Conservation (phyloP, 2,113 vertebrate genomes). For the Acrocephalus kingi region DNA sequence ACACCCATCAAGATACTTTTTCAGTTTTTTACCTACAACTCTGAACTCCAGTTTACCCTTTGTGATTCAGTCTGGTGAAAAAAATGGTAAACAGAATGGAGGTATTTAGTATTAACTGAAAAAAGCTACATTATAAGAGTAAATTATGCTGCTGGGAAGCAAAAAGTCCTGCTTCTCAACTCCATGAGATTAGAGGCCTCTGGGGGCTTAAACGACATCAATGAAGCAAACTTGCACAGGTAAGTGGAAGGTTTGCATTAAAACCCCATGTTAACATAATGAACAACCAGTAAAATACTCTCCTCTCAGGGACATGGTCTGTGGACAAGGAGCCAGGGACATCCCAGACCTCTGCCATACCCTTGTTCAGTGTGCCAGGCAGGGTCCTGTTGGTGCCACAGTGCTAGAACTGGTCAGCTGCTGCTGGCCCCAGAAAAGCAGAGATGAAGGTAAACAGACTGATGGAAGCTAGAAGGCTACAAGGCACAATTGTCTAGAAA, state of each 20-base stretch:
- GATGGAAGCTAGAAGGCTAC: not conserved
- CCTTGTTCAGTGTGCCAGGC: not conserved
- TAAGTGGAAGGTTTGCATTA: not conserved
- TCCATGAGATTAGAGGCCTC: not conserved
- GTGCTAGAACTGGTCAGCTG: not conserved
- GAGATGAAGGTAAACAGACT: not conserved
- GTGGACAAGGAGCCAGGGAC: not conserved
- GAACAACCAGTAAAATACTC: not conserved
- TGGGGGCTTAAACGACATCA: not conserved
- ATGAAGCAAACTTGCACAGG: not conserved
- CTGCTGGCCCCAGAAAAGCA: not conserved
- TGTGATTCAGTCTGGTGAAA: not conserved
- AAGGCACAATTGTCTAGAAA: not conserved
- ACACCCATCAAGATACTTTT: not conserved
- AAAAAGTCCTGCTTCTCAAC: not conserved
- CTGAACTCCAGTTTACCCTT: not conserved
- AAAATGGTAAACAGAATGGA: not conserved
- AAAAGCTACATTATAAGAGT: not conserved
- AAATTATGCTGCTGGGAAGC: not conserved
- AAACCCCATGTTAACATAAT: not conserved
- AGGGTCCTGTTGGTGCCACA: not conserved
- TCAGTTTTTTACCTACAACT: not conserved
- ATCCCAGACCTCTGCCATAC: not conserved
- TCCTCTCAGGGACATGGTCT: not conserved
- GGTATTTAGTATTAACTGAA: not conserved